Evolutionary conservation across 2,888 invertebrate species (phyloP).

Genomic region (Cephus sareptanus): DNA sequence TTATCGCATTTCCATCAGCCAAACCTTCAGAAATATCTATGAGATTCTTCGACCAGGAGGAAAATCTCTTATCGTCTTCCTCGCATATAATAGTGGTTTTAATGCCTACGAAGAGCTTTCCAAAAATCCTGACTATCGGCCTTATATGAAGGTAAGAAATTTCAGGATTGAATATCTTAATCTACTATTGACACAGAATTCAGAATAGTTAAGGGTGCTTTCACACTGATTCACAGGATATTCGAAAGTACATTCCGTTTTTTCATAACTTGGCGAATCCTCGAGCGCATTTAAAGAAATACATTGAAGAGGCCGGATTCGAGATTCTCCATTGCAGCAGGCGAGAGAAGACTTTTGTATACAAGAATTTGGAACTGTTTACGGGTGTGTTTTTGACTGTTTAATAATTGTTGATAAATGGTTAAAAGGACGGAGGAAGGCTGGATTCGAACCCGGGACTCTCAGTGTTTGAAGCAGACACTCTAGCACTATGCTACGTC

Average conservation of each 20-base stretch:
- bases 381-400: slow-evolving; percentile 68
- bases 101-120: slow-evolving; percentile 76
- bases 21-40: slow-evolving; percentile 75
- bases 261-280: slow-evolving; percentile 75
- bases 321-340: slow-evolving; percentile 71
- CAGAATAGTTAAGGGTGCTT: background rate
- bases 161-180: background rate
- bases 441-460: slow-evolving; percentile 67
- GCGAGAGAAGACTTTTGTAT: slow-evolving; percentile 71
- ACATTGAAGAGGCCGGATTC: slow-evolving; percentile 73
- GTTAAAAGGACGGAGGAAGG: no score
- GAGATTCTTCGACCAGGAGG: slow-evolving; percentile 76
- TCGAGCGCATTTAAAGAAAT: slow-evolving; percentile 68
- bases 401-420: background rate
- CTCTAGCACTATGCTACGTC: slow-evolving; percentile 58
- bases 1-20: slow-evolving; percentile 59
- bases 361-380: slow-evolving; percentile 69
- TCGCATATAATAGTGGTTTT: slow-evolving; percentile 77
- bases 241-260: slow-evolving; percentile 74
- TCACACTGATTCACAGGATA: slow-evolving; percentile 65
- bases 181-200: background rate
- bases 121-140: slow-evolving; percentile 70
- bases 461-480: slow-evolving; percentile 66
- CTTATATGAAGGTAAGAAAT: slow-evolving; percentile 71
- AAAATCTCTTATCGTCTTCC: slow-evolving; percentile 75